A percentile compares a stretch with the other conserved stretches of the same genome.
Conservation (phyloP, 1,140 invertebrate genomes). For the Papilio helenus region DNA sequence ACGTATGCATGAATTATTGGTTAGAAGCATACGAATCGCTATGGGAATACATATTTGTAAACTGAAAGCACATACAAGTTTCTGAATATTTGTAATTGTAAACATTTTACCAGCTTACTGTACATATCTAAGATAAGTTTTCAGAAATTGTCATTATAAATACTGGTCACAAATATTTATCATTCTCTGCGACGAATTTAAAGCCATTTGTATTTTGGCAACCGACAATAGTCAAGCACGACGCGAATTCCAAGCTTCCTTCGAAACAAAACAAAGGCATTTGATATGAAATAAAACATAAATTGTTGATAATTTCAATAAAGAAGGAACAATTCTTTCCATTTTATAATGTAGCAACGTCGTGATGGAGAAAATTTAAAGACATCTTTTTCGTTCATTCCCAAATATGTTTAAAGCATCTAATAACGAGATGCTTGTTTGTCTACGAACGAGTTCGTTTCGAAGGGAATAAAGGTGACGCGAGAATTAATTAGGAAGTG, state of each 20-base stretch:
- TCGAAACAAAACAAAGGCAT: constrained; percentile 6
- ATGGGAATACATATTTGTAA: too few species aligned
- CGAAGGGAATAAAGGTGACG: background rate
- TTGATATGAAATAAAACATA: background rate
- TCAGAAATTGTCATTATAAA: background rate
- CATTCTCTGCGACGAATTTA: background rate
- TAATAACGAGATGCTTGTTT: background rate
- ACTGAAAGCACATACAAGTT: too few species aligned
- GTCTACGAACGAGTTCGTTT: background rate
- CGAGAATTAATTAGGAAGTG: constrained; percentile 23
- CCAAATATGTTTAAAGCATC: background rate
- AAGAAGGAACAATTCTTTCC: too few species aligned
- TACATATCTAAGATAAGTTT: background rate
- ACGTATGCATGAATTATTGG: too few species aligned
- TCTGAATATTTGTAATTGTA: too few species aligned
- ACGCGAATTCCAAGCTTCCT: background rate
- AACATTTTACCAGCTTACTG: too few species aligned
- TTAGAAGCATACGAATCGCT: too few species aligned
- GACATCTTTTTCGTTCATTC: too few species aligned
- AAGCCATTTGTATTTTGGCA: background rate
- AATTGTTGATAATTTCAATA: background rate
- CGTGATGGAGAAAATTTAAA: too few species aligned
- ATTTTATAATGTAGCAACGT: too few species aligned
- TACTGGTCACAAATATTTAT: background rate
- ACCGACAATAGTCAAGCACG: background rate